phyloP scores from a whole-genome alignment of 2,888 invertebrate species.

The Ectemnius continuus region DNA sequence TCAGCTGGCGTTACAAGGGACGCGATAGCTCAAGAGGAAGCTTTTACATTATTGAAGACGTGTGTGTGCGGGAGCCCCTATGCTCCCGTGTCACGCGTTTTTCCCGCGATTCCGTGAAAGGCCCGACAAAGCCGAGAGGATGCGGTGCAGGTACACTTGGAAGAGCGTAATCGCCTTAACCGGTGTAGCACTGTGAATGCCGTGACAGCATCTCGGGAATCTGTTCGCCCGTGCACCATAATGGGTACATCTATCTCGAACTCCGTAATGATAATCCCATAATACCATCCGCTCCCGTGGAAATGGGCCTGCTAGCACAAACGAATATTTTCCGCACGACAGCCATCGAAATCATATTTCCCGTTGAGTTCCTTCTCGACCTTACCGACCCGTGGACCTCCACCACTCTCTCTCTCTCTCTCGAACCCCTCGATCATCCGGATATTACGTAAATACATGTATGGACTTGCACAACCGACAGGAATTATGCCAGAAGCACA shows the following conservation, averaged over 20 bases:
- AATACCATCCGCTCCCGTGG: slow-evolving; percentile 52
- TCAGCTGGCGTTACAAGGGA: background rate
- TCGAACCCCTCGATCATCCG: background rate
- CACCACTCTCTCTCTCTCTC: too few species aligned
- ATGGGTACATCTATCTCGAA: slow-evolving; percentile 50
- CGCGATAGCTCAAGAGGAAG: background rate
- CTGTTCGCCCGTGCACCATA: slow-evolving; percentile 37
- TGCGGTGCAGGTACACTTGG: slow-evolving; percentile 44
- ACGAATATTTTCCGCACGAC: slow-evolving; percentile 55
- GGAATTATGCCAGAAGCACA: background rate
- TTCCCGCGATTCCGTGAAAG: slow-evolving; percentile 36
- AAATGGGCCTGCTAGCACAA: slow-evolving; percentile 47
- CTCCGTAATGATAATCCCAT: slow-evolving; percentile 64
- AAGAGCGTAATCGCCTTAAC: slow-evolving; percentile 59
- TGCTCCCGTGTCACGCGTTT: slow-evolving; percentile 7
- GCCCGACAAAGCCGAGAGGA: slow-evolving; percentile 42
- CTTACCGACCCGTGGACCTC: slow-evolving; percentile 1
- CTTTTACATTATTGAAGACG: slow-evolving; percentile 6
- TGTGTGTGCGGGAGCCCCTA: background rate
- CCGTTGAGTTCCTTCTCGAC: slow-evolving; percentile 35
- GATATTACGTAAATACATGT: slow-evolving; percentile 14
- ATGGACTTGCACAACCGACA: slow-evolving; percentile 6
- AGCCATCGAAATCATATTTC: slow-evolving; percentile 54
- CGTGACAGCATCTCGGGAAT: slow-evolving; percentile 25
- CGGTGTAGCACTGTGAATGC: slow-evolving; percentile 51